Percentiles rank a stretch among this genome's conserved stretches.
These are phyloP conservation scores for Cremastinae sp. DNA, from an alignment of 2,888 invertebrate species.

Conservation along the genomic window DNA sequence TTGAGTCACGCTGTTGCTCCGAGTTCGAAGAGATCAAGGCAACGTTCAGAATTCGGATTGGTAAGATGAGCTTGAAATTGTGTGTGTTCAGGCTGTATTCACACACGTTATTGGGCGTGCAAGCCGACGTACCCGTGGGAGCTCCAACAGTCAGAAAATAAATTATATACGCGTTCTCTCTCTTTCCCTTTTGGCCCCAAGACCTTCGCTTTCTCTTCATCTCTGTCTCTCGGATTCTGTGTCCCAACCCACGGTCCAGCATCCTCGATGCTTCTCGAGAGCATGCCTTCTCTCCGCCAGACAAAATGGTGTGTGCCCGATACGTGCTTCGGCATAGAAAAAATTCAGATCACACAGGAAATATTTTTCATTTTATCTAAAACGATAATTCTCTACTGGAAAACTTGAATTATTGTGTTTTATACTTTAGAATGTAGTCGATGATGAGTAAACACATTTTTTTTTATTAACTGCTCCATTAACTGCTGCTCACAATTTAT, in stretches of 20 bases:
- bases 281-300: slow-evolving; percentile 48
- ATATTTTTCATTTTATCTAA: slow-evolving; percentile 48
- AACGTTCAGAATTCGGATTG: slow-evolving; percentile 49
- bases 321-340: slow-evolving; percentile 40
- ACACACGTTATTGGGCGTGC: slow-evolving; percentile 56
- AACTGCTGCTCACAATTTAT: too few relatives aligned
- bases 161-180: slow-evolving; percentile 71
- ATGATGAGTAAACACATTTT: too few relatives aligned
- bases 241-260: slow-evolving; percentile 38
- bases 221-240: slow-evolving; percentile 26
- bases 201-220: slow-evolving; percentile 30
- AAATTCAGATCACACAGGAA: slow-evolving; percentile 16
- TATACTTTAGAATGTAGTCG: neutral
- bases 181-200: slow-evolving; percentile 58
- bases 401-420: too few relatives aligned
- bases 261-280: slow-evolving; percentile 51
- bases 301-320: slow-evolving; percentile 72
- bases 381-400: too few relatives aligned
- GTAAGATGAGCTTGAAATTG: slow-evolving; percentile 22
- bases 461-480: too few relatives aligned
- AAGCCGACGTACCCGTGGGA: slow-evolving; percentile 66
- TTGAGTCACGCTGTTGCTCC: slow-evolving; percentile 51
- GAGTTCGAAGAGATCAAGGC: slow-evolving; percentile 32
- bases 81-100: slow-evolving; percentile 1
- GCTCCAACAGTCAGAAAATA: slow-evolving; percentile 70